Evolutionary conservation across 2,888 invertebrate genomes (phyloP), one percentile per base, ranked within the genome.

Genomic region (Conistra vaccinii): DNA sequence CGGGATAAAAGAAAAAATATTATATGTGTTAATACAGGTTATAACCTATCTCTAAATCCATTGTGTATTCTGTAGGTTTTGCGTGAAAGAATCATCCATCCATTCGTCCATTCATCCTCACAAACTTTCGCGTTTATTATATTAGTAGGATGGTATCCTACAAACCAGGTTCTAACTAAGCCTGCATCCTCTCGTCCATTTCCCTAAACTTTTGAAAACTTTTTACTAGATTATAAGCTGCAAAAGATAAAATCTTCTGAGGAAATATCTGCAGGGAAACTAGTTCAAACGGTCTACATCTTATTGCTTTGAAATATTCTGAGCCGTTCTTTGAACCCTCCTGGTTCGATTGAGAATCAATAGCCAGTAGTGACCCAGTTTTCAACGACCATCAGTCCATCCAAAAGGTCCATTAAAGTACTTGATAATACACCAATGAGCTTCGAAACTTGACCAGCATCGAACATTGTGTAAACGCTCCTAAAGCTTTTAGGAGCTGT

Each of bases 351-450:
- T 69, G 71, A 72, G 62, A 82, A 82, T 82, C 82, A 84, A 82
- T 82, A 84, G 58, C 20, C 26, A 66, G 48, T 42, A 68, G 32
- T 84, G 83, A 83, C 81, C 82, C 55, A 81, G 79, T 83, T 81
- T 23, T 73, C 83, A 81, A 61, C 80, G 71, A 61, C 55, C 39
- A 81, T 48, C 48, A 35, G 57, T 78, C 78, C 26, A 78, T 83
- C 79, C 51, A 72, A 66, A 67, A 81, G 72, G 72, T 81, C 79
- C 79, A 83, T 81, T 81, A 69, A 66, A 78, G 61, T 78, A 69
- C 83, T 81, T 57, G 72, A 81, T 69, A 69, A 72, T 68, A 63
- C 61, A 83, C 32, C 69, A 57, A 78, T 71, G 71, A 60, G 57
- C 57, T 61, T 53, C 32, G 23, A 69, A 72, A 78, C 68, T 78